Conservation (phyloP, 2,888 invertebrate species). For the Mantis religiosa region DNA sequence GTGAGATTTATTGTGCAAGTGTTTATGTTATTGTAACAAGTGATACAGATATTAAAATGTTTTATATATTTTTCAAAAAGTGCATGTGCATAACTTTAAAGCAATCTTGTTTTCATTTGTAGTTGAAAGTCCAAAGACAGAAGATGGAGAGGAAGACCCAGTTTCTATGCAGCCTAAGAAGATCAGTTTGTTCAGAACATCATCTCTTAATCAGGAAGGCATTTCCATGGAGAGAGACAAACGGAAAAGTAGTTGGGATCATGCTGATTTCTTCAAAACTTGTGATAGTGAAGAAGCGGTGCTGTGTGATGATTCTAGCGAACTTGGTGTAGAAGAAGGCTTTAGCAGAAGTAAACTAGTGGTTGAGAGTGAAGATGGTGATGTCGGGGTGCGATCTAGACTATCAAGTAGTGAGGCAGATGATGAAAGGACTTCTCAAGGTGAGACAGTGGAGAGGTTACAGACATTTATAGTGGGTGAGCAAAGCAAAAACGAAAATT, state of each 20-base stretch:
- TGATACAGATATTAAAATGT: no score
- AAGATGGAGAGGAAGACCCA: constrained; percentile 19
- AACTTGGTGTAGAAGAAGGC: constrained; percentile 47
- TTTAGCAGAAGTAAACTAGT: constrained; percentile 59
- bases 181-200: constrained; percentile 15
- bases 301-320: constrained; percentile 52
- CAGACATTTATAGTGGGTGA: neutral
- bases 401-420: constrained; percentile 41
- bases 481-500: neutral
- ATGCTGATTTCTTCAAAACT: constrained; percentile 15
- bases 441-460: neutral
- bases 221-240: neutral
- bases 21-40: no score
- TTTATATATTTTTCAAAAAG: no score
- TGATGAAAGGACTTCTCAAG: constrained; percentile 12
- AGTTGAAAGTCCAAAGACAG: neutral
- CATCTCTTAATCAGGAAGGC: neutral
- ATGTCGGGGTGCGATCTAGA: constrained; percentile 23
- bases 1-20: no score
- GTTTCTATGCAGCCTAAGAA: constrained; percentile 31
- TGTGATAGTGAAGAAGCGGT: constrained; percentile 21
- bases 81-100: no score
- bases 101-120: neutral
- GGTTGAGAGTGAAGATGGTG: constrained; percentile 48
- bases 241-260: constrained; percentile 23